Conservation (phyloP, 2,888 invertebrate genomes). For the Xestia ashworthii region DNA sequence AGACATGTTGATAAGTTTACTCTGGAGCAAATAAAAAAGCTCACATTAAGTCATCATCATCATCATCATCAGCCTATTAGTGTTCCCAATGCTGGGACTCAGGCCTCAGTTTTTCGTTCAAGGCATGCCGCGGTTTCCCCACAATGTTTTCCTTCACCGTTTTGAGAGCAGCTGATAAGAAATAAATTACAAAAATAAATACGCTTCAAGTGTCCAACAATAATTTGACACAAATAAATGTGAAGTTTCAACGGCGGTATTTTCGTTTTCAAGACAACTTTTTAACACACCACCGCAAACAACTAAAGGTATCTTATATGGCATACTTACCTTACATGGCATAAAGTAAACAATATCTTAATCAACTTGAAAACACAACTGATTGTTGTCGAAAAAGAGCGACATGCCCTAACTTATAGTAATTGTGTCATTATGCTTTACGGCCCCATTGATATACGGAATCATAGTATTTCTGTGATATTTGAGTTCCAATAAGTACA, state of each 20-base stretch:
- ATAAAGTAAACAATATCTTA: background rate
- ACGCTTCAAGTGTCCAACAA: background rate
- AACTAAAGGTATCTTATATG: background rate
- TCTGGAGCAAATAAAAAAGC: too few relatives aligned
- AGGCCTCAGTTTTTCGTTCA: too few relatives aligned
- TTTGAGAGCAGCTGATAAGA: too few relatives aligned
- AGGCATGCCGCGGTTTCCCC: too few relatives aligned
- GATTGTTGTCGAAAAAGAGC: background rate
- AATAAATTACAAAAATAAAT: too few relatives aligned
- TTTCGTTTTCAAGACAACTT: background rate
- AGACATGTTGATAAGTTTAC: background rate
- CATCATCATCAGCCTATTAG: too few relatives aligned
- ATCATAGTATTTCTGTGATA: background rate
- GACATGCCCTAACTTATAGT: background rate
- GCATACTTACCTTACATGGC: too few relatives aligned
- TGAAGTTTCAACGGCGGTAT: background rate
- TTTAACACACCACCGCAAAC: background rate
- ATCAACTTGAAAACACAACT: background rate
- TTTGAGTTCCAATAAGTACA: background rate
- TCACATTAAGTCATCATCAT: too few relatives aligned
- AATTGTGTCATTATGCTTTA: background rate
- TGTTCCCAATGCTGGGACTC: too few relatives aligned
- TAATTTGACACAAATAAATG: background rate
- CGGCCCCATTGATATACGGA: background rate
- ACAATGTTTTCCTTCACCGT: too few relatives aligned